These are phyloP conservation scores for Platycercus adscitus DNA, from an alignment of 2,113 vertebrate species.

Conservation along the genomic window DNA sequence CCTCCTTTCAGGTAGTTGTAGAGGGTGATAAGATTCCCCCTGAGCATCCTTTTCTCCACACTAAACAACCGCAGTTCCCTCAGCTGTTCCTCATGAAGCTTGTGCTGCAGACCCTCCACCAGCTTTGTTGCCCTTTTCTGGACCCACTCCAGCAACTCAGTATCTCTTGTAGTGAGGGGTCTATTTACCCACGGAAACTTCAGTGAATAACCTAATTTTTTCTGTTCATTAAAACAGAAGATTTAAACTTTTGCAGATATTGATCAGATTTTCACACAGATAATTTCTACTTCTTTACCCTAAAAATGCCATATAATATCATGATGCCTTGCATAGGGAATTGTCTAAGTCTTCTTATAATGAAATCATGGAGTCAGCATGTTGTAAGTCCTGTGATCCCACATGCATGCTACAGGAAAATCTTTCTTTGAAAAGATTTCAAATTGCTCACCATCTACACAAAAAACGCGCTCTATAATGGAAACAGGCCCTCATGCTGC, in stretches of 20 bases:
- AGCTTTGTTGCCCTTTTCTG: background rate
- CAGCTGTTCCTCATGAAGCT: background rate
- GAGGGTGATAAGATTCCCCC: background rate
- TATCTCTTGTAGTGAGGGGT: background rate
- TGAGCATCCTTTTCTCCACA: background rate
- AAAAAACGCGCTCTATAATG: rapidly evolving
- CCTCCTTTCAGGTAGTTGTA: background rate
- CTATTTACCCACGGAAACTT: background rate
- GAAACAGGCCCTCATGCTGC: background rate
- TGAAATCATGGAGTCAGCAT: background rate
- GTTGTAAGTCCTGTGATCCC: background rate
- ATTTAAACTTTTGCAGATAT: background rate
- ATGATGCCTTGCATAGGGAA: background rate
- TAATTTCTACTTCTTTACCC: background rate
- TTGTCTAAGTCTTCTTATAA: background rate
- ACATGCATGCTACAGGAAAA: background rate
- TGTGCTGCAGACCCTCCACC: background rate
- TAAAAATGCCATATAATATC: background rate
- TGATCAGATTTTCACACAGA: background rate
- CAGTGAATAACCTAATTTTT: background rate
- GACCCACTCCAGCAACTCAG: background rate
- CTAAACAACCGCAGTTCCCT: background rate
- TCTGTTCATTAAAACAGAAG: background rate
- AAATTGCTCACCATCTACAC: background rate
- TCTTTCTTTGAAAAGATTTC: background rate